Percentiles rank a stretch among this genome's conserved stretches.
These are phyloP conservation scores for Malurus cyaneus DNA, from an alignment of 2,113 vertebrate species.

Conservation along the genomic window DNA sequence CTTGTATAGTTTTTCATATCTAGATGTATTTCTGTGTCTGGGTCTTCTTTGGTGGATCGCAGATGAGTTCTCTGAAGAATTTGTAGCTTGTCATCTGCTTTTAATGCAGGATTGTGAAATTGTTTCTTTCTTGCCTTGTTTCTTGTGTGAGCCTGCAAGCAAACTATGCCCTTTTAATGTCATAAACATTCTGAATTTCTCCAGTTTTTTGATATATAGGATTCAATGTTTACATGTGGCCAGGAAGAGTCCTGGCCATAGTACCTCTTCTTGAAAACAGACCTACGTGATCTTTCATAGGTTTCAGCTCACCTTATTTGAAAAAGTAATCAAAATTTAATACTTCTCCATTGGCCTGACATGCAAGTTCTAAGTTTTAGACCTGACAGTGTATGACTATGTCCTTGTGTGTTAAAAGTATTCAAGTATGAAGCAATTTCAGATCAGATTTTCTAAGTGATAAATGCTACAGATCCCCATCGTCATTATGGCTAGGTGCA, in stretches of 20 bases:
- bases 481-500: not conserved
- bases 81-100: not conserved
- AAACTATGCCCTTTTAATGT: not conserved
- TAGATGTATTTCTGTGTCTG: not conserved
- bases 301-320: not conserved
- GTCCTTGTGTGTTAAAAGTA: not conserved
- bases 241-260: not conserved
- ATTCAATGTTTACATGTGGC: accelerated
- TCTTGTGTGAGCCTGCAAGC: not conserved
- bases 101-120: not conserved
- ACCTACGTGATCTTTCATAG: not conserved
- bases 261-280: not conserved
- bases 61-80: not conserved
- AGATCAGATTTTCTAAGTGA: not conserved
- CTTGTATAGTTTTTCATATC: not conserved
- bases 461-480: not conserved
- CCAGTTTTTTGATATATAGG: not conserved
- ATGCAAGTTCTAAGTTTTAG: not conserved
- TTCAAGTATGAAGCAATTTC: not conserved
- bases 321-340: not conserved
- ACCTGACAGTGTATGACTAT: not conserved
- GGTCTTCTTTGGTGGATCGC: not conserved
- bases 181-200: not conserved
- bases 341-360: not conserved
- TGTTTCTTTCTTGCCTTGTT: not conserved